Evolutionary conservation across 1,140 invertebrate genomes (phyloP), one percentile per base, ranked within the genome.

Genomic region (Tetramorium alpestre): DNA sequence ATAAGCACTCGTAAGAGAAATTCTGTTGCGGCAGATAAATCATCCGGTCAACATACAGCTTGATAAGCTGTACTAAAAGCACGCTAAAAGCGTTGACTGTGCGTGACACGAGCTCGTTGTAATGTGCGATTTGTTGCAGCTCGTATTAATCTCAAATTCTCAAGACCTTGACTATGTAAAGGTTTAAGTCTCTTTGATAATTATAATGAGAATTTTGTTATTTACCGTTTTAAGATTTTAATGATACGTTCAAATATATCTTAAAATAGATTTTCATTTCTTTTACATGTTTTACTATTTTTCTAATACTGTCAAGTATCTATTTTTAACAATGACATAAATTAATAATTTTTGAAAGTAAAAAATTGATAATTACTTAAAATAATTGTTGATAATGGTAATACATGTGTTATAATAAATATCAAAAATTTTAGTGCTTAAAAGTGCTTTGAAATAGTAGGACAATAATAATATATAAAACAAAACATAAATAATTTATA

Each of bases 1-100:
- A 84, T 84, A 75, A 84, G 69, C 69, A 38, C 41, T 60, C 13
- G 56, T 84, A 56, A 73, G 80, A 82, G 80, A 82, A 54, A 73
- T 60, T 84, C 41, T 47, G 51, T 60, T 60, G 44, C 69, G 51
- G 69, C 18, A 84, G 80, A 84, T 84, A 84, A 84, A 75, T 84
- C 54, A 62, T 73, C 44, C 80, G 69, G 80, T 33, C 69, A 82
- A 82, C 69, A 22, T 82, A 58, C 67, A 18, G 25, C 54, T 84
- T 84, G 80, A 84, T 75, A 75, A 75, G 54, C 69, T 25, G 41
- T 18, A n/a, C 38, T 70, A 81, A 56, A 69, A 54, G 47, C 33
- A 10, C 13, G 25, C 54, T 73, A 73, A 44, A 72, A 44, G 51
- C 51, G 18, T 58, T 38, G 41, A 8, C 18, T 58, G 38, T 47